phyloP scores from a whole-genome alignment of 2,888 invertebrate species.

The Apeira syringaria region DNA sequence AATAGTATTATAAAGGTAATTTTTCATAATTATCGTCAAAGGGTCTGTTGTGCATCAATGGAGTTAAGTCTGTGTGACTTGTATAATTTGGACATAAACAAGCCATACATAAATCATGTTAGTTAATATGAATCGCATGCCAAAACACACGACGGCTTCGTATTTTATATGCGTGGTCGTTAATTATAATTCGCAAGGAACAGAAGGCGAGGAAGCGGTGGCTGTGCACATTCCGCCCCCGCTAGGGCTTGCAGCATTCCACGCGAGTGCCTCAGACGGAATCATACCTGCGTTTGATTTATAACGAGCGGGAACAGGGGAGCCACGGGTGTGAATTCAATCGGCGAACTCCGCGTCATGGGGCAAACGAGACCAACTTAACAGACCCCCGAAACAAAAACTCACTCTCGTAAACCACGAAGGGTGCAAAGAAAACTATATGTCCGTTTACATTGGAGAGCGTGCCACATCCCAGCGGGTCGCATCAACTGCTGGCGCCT shows the following conservation, averaged over 20 bases:
- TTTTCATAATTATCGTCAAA: slow-evolving; percentile 42
- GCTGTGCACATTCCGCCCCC: slow-evolving; percentile 46
- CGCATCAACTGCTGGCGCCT: slow-evolving; percentile 70
- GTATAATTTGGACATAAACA: slow-evolving; percentile 15
- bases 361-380: slow-evolving; percentile 47
- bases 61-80: slow-evolving; percentile 12
- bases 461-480: slow-evolving; percentile 68
- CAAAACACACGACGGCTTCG: slow-evolving; percentile 14
- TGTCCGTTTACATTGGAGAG: slow-evolving; percentile 52
- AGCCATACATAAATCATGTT: slow-evolving; percentile 17
- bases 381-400: slow-evolving; percentile 43
- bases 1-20: slow-evolving; percentile 47
- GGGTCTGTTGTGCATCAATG: slow-evolving; percentile 25
- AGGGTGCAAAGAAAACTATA: slow-evolving; percentile 20
- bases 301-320: slow-evolving; percentile 73
- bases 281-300: slow-evolving; percentile 80
- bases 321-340: slow-evolving; percentile 73
- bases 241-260: slow-evolving; percentile 57
- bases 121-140: slow-evolving; percentile 15
- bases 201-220: slow-evolving; percentile 26
- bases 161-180: slow-evolving; percentile 27
- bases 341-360: slow-evolving; percentile 62
- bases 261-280: slow-evolving; percentile 69
- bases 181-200: slow-evolving; percentile 47
- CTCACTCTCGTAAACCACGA: slow-evolving; percentile 27